Evolutionary conservation across 2,888 invertebrate genomes (phyloP).

Genomic region (Netelia melanura): DNA sequence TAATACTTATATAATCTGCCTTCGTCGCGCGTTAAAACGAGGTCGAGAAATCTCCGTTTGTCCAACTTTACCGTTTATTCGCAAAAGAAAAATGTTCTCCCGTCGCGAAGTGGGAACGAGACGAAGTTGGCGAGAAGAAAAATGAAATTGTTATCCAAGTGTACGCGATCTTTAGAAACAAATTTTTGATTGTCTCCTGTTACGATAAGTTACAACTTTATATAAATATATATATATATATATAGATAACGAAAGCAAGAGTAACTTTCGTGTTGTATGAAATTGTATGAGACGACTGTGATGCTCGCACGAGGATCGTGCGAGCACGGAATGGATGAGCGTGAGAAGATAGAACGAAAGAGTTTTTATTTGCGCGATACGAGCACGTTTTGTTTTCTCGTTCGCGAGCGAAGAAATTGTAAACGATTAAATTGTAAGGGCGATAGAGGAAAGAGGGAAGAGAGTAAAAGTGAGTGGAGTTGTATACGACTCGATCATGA

Average conservation of each 20-base stretch:
- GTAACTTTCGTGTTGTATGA: constrained; percentile 61
- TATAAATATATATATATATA: neutral
- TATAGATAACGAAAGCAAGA: constrained; percentile 29
- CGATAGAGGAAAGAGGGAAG: constrained; percentile 21
- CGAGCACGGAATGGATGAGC: constrained; percentile 51
- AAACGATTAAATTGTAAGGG: constrained; percentile 42
- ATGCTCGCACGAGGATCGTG: constrained; percentile 64
- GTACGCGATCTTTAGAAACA: constrained; percentile 44
- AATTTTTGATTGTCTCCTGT: constrained; percentile 58
- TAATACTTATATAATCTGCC: constrained; percentile 56
- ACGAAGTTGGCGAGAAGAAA: constrained; percentile 3
- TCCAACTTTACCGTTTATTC: constrained; percentile 27
- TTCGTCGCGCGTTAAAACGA: constrained; percentile 53
- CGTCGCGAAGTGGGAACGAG: neutral
- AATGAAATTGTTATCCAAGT: constrained; percentile 48
- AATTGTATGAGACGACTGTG: constrained; percentile 69
- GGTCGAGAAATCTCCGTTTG: constrained; percentile 49
- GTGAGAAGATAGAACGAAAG: constrained; percentile 10
- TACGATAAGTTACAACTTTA: constrained; percentile 44
- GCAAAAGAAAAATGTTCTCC: constrained; percentile 10
- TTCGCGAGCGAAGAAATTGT: constrained; percentile 34
- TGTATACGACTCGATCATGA: neutral
- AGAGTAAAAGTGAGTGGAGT: neutral
- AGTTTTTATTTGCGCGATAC: constrained; percentile 8
- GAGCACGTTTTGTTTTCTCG: constrained; percentile 15